phyloP scores from a whole-genome alignment of 1,140 invertebrate species.

The Manduca sexta region DNA sequence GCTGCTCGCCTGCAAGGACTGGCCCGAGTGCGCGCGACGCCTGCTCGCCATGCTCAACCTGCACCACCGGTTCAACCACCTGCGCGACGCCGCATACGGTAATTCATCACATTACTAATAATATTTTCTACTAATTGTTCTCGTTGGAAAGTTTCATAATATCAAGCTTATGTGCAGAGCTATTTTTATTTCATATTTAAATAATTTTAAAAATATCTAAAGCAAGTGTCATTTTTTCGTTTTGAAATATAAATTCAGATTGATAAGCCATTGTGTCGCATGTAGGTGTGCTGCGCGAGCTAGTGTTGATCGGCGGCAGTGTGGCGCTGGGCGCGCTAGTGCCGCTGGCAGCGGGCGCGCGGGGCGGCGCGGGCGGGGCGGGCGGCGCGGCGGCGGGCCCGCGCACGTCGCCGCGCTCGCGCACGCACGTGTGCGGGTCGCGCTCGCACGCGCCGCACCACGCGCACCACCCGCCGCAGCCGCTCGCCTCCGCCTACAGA shows the following conservation, averaged over 20 bases:
- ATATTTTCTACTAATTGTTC: too few relatives aligned
- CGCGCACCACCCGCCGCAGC: constrained; percentile 65
- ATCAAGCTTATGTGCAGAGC: too few relatives aligned
- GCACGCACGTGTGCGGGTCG: constrained; percentile 73
- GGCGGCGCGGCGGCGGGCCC: constrained; percentile 78
- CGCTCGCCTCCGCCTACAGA: constrained; percentile 77
- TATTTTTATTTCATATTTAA: background rate
- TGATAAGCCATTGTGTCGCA: constrained; percentile 13
- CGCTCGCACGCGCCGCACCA: constrained; percentile 76
- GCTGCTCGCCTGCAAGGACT: constrained; percentile 84
- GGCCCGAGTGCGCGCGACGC: constrained; percentile 88
- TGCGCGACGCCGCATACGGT: constrained; percentile 86
- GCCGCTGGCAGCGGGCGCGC: constrained; percentile 88
- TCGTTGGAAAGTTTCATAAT: too few relatives aligned
- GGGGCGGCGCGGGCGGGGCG: constrained; percentile 83
- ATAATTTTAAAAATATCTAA: background rate
- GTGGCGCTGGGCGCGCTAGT: constrained; percentile 88
- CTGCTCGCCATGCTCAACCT: constrained; percentile 91
- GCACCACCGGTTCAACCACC: constrained; percentile 87
- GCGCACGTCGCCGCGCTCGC: constrained; percentile 80
- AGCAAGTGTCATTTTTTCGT: background rate
- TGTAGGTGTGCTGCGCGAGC: constrained; percentile 87
- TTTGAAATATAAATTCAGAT: too few relatives aligned
- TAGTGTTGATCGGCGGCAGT: constrained; percentile 86
- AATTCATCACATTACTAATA: constrained; percentile 6